Evolutionary conservation across 1,140 invertebrate genomes (phyloP).

Genomic region (Drosophila pachea): DNA sequence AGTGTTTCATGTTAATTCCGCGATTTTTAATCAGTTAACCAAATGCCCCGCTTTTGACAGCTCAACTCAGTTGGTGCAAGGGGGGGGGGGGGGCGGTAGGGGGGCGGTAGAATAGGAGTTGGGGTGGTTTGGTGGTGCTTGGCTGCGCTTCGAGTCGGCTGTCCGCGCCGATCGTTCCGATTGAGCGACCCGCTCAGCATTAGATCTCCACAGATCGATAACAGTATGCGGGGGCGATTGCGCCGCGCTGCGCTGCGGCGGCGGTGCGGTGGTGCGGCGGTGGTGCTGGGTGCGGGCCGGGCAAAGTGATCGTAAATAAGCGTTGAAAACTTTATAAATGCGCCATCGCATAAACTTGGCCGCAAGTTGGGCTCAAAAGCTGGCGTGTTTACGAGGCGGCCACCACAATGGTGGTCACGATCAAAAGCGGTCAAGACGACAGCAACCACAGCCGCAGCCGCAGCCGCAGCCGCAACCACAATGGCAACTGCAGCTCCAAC

Average conservation of each 20-base stretch:
- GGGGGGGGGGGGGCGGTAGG: not conserved
- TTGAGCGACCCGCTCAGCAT: conserved; percentile 5
- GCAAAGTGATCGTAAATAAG: conserved; percentile 71
- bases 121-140: conserved; percentile 22
- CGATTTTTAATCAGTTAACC: conserved; percentile 3
- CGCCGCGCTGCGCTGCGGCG: no score
- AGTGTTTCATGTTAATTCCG: conserved; percentile 4
- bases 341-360: conserved; percentile 69
- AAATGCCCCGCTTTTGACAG: conserved; percentile 15
- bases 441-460: conserved; percentile 3
- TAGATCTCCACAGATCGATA: conserved; percentile 36
- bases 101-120: not conserved
- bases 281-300: conserved; percentile 30
- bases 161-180: conserved; percentile 4
- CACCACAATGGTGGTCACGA: conserved; percentile 76
- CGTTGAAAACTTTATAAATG: conserved; percentile 74
- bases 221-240: conserved; percentile 23
- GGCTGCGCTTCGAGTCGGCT: conserved; percentile 22
- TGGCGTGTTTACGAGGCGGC: conserved; percentile 73
- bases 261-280: not conserved
- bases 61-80: not conserved
- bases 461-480: conserved; percentile 20
- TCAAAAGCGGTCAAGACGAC: conserved; percentile 69
- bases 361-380: conserved; percentile 34
- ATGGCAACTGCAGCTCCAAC: conserved; percentile 20